phyloP scores from a whole-genome alignment of 2,888 invertebrate species.

The Plusia festucae region DNA sequence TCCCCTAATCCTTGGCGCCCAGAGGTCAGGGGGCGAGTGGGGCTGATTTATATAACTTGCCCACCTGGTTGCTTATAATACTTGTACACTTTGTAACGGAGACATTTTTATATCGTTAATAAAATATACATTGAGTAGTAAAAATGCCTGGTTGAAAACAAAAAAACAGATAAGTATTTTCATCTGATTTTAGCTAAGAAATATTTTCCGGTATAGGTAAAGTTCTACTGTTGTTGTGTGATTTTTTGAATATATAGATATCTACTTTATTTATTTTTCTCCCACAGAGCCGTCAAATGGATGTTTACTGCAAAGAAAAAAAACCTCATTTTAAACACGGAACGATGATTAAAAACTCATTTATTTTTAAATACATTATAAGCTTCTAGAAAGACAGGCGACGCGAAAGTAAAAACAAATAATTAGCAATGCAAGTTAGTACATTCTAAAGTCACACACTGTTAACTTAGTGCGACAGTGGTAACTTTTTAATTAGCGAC shows the following conservation, averaged over 20 bases:
- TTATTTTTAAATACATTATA: no score
- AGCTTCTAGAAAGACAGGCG: background rate
- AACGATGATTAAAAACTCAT: background rate
- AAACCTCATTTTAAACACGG: no score
- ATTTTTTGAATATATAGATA: no score
- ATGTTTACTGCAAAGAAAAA: no score
- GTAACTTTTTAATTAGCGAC: constrained; percentile 1
- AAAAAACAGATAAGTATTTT: no score
- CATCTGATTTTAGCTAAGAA: no score
- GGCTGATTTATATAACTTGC: constrained; percentile 67
- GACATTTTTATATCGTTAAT: background rate
- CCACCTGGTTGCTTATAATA: constrained; percentile 62
- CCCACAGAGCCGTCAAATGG: no score
- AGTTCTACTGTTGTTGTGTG: background rate
- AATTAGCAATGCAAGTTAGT: background rate
- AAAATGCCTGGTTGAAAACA: no score
- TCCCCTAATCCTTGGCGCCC: constrained; percentile 66
- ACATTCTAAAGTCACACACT: background rate
- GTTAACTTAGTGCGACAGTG: background rate
- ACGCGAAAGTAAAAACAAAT: background rate
- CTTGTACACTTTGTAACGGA: constrained; percentile 7
- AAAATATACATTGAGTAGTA: background rate
- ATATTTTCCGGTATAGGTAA: background rate
- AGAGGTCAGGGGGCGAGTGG: constrained; percentile 67
- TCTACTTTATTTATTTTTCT: no score